Percentiles rank a stretch among this genome's conserved stretches.
phyloP scores from a whole-genome alignment of 2,113 vertebrate species.

The Hyla sarda region DNA sequence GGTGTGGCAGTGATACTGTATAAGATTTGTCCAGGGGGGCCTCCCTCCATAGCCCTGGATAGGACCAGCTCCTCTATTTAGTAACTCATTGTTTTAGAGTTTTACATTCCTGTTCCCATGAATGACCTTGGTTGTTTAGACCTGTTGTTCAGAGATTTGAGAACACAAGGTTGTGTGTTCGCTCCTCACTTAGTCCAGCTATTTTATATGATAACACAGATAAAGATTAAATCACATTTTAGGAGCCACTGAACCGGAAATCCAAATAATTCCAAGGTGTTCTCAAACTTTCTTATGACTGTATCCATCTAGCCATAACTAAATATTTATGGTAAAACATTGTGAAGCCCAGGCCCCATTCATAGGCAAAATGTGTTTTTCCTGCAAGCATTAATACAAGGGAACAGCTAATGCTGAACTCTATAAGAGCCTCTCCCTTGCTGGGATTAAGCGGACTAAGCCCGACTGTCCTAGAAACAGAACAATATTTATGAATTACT shows the following conservation, averaged over 20 bases:
- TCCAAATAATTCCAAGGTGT: neutral
- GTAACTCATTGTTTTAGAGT: no score
- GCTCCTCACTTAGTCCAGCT: neutral
- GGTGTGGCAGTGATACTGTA: no score
- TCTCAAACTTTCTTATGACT: neutral
- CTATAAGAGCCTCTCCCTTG: conserved; percentile 1
- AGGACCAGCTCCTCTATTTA: no score
- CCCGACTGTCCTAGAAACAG: conserved; percentile 25
- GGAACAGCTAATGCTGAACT: neutral
- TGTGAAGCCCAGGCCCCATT: neutral
- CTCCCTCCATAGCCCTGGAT: no score
- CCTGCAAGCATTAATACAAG: neutral
- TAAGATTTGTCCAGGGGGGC: no score
- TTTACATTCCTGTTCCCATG: neutral
- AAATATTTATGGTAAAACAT: conserved; percentile 10
- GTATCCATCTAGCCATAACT: neutral
- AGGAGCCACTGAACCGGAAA: neutral
- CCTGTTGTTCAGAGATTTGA: neutral
- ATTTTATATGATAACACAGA: neutral
- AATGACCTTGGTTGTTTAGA: neutral
- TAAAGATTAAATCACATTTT: neutral
- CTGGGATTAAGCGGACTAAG: conserved; percentile 20
- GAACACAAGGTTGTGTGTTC: neutral
- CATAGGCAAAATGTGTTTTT: neutral
- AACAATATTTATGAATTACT: conserved; percentile 30